Conservation (phyloP, 2,113 vertebrate genomes). For the Chauna torquata region DNA sequence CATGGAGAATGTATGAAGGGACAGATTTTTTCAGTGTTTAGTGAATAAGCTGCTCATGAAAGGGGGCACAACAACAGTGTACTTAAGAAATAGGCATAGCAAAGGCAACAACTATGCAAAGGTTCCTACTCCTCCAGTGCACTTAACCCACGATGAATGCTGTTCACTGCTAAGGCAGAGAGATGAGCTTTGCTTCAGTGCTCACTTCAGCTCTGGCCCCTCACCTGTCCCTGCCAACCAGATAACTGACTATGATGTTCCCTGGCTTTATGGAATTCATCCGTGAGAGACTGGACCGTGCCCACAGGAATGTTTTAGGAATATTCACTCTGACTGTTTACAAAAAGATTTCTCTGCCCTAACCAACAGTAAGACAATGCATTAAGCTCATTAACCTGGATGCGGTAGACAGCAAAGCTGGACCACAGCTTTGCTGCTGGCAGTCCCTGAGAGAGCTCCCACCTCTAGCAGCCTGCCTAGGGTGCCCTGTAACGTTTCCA, state of each 20-base stretch:
- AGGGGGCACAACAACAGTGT: not conserved
- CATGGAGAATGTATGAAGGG: not conserved
- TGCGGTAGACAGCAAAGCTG: not conserved
- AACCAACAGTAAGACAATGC: not conserved
- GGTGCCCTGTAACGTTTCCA: not conserved
- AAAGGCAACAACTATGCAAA: not conserved
- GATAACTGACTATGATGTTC: not conserved
- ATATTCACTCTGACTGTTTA: not conserved
- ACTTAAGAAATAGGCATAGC: not conserved
- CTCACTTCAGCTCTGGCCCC: not conserved
- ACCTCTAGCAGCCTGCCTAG: not conserved
- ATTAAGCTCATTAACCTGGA: not conserved
- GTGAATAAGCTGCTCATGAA: not conserved
- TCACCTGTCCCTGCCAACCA: not conserved
- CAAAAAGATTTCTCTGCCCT: not conserved
- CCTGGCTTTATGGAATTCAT: not conserved
- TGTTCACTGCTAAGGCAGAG: not conserved
- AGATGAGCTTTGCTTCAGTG: not conserved
- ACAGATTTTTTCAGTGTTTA: not conserved
- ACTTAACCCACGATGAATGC: no score
- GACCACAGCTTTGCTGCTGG: not conserved
- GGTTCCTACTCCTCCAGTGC: not conserved
- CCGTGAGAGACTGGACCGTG: not conserved
- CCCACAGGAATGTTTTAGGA: no score
- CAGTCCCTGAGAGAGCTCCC: not conserved